Evolutionary conservation across 2,797 vertebrate species (phyloP), one percentile per base, ranked within the genome.

Genomic region (Thunnus albacares): DNA sequence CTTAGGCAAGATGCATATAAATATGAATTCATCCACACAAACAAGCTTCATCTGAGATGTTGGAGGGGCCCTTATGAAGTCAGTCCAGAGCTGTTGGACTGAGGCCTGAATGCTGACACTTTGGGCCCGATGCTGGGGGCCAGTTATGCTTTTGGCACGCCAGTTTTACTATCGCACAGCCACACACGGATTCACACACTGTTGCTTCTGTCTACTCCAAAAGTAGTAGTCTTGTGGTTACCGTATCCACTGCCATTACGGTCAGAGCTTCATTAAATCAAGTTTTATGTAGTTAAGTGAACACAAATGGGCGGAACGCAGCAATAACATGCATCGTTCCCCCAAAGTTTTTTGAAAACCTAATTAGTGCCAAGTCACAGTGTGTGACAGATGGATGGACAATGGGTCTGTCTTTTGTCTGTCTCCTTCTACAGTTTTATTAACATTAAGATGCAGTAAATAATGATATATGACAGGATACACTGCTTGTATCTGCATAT

Each of bases 41-140:
- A 71, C 82, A 56, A 45, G 26, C 43, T 57, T 49, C 12, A 30
- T 64, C 51, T 69, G 14, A 53, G 33, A 43, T 57, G 79, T 61
- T 17, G 6, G 43, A 67, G 53, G 49, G 24, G 52, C 64, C 56
- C 43, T 77, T 75, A 28, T 81, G 75, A 74, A 78, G 78, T 83
- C 52, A 4, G 55, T 64, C 78, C 77, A 77, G 72, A 70, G 65
- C 79, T 52, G 68, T 68, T 77, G 82, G 70, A 66, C 58, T 4
- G n/a, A 64, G 62, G 63, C 82, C 78, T 58, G 69, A 52, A 0
- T 35, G 24, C 18, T 64, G 60, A 49, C 15, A 17, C 58, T 33
- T n/a, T 8, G 15, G 65, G 73, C 41, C 38, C 4, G 12, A 3
- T 53, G 70, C 75, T 70, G 28, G 61, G 62, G 60, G 70, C 71